These are phyloP conservation scores for Mohoua ochrocephala DNA, from an alignment of 2,113 vertebrate genomes.

Conservation along the genomic window DNA sequence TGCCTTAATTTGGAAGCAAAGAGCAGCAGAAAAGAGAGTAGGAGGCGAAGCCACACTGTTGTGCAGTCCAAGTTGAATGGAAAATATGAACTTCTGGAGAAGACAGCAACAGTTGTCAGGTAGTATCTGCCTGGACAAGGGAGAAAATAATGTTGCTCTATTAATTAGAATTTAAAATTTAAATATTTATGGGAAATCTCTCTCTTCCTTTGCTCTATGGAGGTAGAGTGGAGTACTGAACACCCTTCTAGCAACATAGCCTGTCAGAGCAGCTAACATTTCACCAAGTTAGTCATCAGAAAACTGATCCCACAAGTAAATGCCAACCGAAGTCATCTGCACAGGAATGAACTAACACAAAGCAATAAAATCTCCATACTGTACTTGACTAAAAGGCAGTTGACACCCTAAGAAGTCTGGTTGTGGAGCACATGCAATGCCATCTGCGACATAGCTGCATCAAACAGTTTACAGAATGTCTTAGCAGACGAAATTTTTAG, in stretches of 20 bases:
- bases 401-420: neutral
- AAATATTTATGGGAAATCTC: neutral
- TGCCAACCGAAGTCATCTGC: neutral
- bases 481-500: slow-evolving; percentile 16
- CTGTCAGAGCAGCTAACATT: neutral
- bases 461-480: neutral
- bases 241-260: neutral
- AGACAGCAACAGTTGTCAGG: neutral
- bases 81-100: neutral
- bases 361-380: neutral
- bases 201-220: neutral
- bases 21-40: neutral
- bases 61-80: neutral
- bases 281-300: neutral
- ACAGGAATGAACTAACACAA: neutral
- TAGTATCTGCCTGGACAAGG: neutral
- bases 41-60: neutral
- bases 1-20: slow-evolving; percentile 16
- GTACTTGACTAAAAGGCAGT: neutral
- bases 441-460: neutral
- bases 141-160: neutral
- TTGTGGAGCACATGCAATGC: neutral
- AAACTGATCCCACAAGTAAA: neutral
- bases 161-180: neutral
- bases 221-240: neutral